phyloP scores from a whole-genome alignment of 1,140 invertebrate genomes.

The Oncopeltus fasciatus region DNA sequence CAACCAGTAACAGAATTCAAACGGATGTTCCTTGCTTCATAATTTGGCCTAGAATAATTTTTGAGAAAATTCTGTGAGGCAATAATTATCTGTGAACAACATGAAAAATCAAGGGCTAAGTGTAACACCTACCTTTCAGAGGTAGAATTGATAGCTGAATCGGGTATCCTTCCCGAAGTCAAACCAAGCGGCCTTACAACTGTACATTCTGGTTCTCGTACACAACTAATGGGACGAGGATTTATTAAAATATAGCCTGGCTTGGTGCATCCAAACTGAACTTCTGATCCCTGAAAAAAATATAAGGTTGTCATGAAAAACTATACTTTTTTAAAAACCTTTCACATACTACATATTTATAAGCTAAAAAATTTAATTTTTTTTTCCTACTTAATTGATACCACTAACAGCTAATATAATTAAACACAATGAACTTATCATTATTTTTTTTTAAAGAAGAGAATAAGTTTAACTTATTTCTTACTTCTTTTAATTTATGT shows the following conservation, averaged over 20 bases:
- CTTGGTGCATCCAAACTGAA: conserved; percentile 75
- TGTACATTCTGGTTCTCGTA: conserved; percentile 83
- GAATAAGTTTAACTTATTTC: too few relatives aligned
- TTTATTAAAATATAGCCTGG: conserved; percentile 89
- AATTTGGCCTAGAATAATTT: conserved; percentile 48
- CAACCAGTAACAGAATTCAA: conserved; percentile 86
- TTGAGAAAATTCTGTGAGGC: not conserved
- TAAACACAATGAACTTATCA: too few relatives aligned
- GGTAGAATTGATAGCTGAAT: conserved; percentile 90
- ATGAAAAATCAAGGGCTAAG: not conserved
- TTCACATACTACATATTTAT: too few relatives aligned
- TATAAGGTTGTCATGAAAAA: not conserved
- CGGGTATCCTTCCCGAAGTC: conserved; percentile 80
- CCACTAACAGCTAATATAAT: too few relatives aligned
- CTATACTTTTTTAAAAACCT: too few relatives aligned
- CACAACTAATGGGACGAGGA: conserved; percentile 75
- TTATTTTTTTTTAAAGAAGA: too few relatives aligned
- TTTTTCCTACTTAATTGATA: too few relatives aligned
- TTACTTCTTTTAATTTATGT: too few relatives aligned
- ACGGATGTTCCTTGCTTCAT: conserved; percentile 79
- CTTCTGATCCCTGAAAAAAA: conserved; percentile 55
- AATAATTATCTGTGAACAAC: not conserved
- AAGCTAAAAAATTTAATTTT: too few relatives aligned
- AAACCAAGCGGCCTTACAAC: conserved; percentile 82
- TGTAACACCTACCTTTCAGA: conserved; percentile 45